phyloP scores from a whole-genome alignment of 2,888 invertebrate genomes.

The Aporophyla lueneburgensis region DNA sequence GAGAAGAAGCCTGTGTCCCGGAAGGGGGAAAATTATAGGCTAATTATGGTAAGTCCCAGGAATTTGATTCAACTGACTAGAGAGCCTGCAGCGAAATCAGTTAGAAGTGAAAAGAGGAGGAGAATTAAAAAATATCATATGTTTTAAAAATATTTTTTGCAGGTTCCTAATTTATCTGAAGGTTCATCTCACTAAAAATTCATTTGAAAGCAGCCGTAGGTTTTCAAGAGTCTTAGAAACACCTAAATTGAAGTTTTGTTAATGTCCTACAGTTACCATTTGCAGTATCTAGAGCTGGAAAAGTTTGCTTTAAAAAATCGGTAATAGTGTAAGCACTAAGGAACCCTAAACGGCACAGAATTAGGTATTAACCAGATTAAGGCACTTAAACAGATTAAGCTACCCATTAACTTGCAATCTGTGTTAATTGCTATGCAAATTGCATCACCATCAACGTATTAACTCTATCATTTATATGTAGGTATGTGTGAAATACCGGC shows the following conservation, averaged over 20 bases:
- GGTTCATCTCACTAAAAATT: not conserved
- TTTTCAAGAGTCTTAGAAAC: not conserved
- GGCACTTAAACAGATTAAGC: slow-evolving; percentile 51
- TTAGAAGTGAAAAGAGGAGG: not conserved
- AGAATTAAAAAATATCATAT: not conserved
- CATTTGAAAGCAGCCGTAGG: not conserved
- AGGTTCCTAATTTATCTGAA: not conserved
- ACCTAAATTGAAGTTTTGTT: not conserved
- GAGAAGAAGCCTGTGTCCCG: too few species aligned
- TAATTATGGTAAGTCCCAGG: not conserved
- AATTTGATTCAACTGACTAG: not conserved
- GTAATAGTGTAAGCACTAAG: not conserved
- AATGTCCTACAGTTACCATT: not conserved
- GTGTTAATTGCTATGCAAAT: slow-evolving; percentile 69
- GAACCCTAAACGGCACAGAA: slow-evolving; percentile 25
- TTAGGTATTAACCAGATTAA: slow-evolving; percentile 54
- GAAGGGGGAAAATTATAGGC: too few species aligned
- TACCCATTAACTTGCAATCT: slow-evolving; percentile 59
- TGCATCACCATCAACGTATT: slow-evolving; percentile 31
- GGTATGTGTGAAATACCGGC: slow-evolving; percentile 38
- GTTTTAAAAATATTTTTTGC: too few species aligned
- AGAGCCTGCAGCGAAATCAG: not conserved
- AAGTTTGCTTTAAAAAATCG: not conserved
- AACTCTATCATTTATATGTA: slow-evolving; percentile 38
- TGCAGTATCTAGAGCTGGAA: not conserved